Conservation (phyloP, 2,113 vertebrate species). For the Halichoerus grypus region DNA sequence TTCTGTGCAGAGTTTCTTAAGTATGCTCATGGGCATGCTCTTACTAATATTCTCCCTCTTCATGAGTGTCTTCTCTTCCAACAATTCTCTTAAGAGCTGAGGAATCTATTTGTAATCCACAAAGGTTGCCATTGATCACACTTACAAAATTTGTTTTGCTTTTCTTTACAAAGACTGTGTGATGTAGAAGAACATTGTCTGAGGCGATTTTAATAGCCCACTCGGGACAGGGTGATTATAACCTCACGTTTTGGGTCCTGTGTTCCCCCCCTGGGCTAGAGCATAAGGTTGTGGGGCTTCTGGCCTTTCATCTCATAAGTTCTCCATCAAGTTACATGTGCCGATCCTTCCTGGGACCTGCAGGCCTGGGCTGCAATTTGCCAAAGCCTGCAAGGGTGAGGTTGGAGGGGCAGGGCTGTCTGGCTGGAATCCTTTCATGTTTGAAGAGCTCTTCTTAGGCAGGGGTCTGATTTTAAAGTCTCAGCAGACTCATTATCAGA, state of each 20-base stretch:
- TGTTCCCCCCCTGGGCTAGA: neutral
- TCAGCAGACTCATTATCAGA: neutral
- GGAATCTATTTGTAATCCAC: neutral
- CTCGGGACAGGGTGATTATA: neutral
- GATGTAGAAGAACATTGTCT: neutral
- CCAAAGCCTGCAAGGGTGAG: neutral
- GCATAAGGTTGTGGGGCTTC: neutral
- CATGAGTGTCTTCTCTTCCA: rapidly evolving
- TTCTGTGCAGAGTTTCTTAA: neutral
- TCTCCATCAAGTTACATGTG: neutral
- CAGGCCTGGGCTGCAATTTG: neutral
- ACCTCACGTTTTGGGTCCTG: neutral
- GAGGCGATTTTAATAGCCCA: neutral
- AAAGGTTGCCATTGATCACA: neutral
- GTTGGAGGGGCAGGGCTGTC: neutral
- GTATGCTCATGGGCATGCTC: rapidly evolving
- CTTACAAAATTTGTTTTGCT: neutral
- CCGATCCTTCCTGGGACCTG: neutral
- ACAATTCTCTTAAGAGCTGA: neutral
- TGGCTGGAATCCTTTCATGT: neutral
- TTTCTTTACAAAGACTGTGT: neutral
- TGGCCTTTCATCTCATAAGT: neutral
- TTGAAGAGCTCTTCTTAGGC: neutral
- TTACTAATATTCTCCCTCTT: neutral
- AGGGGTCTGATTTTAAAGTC: neutral